Conservation (phyloP, 2,113 vertebrate genomes). For the Hystrix cristata region DNA sequence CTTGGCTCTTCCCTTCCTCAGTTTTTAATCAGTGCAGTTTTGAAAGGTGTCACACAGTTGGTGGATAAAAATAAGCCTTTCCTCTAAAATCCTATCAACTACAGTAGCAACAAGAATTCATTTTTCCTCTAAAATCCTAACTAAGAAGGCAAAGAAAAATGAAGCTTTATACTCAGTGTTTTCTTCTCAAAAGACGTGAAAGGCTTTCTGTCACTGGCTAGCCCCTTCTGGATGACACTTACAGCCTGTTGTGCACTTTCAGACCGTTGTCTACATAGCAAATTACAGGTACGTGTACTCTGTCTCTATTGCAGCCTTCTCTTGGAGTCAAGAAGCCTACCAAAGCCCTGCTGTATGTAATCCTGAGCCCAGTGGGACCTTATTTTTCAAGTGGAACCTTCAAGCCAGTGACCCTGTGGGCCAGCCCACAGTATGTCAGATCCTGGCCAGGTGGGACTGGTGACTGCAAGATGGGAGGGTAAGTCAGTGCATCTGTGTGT, state of each 20-base stretch:
- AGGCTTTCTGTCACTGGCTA: neutral
- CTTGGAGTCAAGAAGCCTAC: slow-evolving; percentile 92
- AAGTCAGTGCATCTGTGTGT: slow-evolving; percentile 28
- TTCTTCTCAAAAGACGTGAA: neutral
- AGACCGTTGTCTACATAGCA: neutral
- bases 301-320: slow-evolving; percentile 86
- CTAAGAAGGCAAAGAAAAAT: neutral
- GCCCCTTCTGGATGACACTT: neutral
- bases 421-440: slow-evolving; percentile 93
- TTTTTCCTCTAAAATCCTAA: neutral
- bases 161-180: neutral
- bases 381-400: slow-evolving; percentile 91
- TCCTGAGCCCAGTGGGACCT: slow-evolving; percentile 93
- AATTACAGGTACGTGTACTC: neutral
- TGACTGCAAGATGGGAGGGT: slow-evolving; percentile 97
- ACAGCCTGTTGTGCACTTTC: neutral
- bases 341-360: slow-evolving; percentile 92
- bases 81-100: neutral
- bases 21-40: neutral
- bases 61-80: neutral
- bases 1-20: neutral
- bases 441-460: slow-evolving; percentile 96
- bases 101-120: neutral
- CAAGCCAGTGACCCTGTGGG: slow-evolving; percentile 93
- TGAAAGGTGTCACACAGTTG: neutral